Percentiles rank a stretch among this genome's conserved stretches.
These are phyloP conservation scores for Pollenia griseotomentosa DNA, from an alignment of 2,888 invertebrate genomes.

Conservation along the genomic window DNA sequence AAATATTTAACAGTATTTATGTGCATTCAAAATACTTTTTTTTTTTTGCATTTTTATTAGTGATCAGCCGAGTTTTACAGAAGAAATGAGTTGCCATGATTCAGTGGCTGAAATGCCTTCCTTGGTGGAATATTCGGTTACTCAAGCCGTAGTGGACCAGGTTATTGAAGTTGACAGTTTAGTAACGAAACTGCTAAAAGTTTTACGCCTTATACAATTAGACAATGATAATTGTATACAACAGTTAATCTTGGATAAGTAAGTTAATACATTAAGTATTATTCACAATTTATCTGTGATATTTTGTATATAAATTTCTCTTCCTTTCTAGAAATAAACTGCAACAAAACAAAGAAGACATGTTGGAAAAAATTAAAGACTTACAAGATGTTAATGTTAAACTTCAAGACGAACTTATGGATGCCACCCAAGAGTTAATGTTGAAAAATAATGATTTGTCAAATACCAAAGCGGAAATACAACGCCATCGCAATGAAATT, in stretches of 20 bases:
- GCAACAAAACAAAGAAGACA: constrained; percentile 84
- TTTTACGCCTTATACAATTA: constrained; percentile 89
- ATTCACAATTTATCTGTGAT: not conserved
- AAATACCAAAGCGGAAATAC: constrained; percentile 85
- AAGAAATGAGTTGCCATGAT: constrained; percentile 84
- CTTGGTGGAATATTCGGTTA: constrained; percentile 85
- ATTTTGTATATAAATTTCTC: not conserved
- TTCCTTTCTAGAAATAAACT: constrained; percentile 82
- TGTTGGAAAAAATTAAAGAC: constrained; percentile 85
- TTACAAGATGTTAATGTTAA: constrained; percentile 86
- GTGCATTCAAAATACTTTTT: not conserved
- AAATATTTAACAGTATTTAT: not conserved
- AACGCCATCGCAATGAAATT: constrained; percentile 86
- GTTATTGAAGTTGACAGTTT: constrained; percentile 91
- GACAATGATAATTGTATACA: constrained; percentile 89
- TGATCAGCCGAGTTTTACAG: constrained; percentile 80
- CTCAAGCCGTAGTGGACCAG: constrained; percentile 88
- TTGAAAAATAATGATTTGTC: constrained; percentile 85
- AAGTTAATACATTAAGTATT: constrained; percentile 75
- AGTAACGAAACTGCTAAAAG: constrained; percentile 89
- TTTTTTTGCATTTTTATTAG: constrained; percentile 45
- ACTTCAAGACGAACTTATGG: constrained; percentile 86
- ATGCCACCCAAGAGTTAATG: constrained; percentile 85
- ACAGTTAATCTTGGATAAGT: constrained; percentile 88
- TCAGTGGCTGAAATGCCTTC: constrained; percentile 85